Conservation (phyloP, 2,113 vertebrate species). For the Cromileptes altivelis region DNA sequence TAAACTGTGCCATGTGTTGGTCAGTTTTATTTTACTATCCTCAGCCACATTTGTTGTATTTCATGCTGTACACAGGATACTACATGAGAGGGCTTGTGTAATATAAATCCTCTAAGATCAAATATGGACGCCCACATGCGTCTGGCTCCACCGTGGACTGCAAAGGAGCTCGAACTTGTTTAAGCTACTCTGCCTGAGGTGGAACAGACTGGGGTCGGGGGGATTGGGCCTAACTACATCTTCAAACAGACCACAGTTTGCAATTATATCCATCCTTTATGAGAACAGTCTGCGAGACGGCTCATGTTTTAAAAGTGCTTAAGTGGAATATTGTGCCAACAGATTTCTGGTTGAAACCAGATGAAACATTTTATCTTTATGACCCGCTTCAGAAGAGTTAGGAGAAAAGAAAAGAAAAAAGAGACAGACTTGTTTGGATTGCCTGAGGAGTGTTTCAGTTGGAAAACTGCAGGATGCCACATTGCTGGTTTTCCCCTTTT, state of each 20-base stretch:
- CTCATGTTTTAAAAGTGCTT: conserved; percentile 21
- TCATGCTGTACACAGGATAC: background rate
- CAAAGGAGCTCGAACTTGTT: conserved; percentile 11
- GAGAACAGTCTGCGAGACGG: conserved; percentile 19
- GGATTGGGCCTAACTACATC: conserved; percentile 8
- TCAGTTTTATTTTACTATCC: background rate
- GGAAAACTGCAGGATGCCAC: background rate
- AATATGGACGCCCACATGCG: conserved; percentile 15
- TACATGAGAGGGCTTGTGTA: background rate
- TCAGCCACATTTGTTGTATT: background rate
- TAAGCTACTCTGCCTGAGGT: conserved; percentile 2
- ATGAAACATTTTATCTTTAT: conserved; percentile 29
- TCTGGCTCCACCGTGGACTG: conserved; percentile 8
- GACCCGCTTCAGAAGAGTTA: conserved; percentile 13
- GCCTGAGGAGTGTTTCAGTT: conserved; percentile 4
- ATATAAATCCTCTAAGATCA: conserved; percentile 39
- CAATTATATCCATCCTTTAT: conserved; percentile 45
- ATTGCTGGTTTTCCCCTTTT: background rate
- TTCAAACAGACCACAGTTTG: conserved; percentile 63
- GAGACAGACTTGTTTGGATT: background rate
- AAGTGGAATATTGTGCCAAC: conserved; percentile 8
- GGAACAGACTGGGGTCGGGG: conserved; percentile 14
- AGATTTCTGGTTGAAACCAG: conserved; percentile 17
- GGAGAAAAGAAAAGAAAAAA: no score
- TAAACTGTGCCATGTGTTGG: background rate